Base-by-base conservation (phyloP, 2,888 invertebrate species). In the Drosophila neutralis region DNA sequence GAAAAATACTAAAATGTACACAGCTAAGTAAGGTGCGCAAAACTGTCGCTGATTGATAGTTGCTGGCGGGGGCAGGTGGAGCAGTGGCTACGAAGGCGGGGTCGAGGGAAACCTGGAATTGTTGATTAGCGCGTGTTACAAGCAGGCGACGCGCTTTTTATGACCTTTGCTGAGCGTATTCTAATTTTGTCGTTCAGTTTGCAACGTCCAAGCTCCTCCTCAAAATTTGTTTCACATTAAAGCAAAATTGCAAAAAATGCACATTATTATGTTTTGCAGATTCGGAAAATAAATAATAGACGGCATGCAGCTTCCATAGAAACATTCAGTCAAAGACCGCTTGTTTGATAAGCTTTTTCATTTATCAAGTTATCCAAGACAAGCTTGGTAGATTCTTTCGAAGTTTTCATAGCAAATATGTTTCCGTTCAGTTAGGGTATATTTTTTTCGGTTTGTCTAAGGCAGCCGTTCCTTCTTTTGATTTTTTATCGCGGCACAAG, bases 41-140 rank as follows among this genome's bases (percentile, higher is more conserved):
- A 83, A 84, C 51, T 58, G 67, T 63, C 59, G 74, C 80, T 79
- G 80, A 87, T 87, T 83, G 83, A 85, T 85, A 82, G 82, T 79
- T 78, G 63, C 58, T 63, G 45, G 40, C 54, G 45, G 21, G 18
- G 31, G 45, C 40, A 49, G 29, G 45, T 13, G 66, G 53, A 36
- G 42, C 64, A 51, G 66, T 48, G n/a, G 7, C 15, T 45, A 4
- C 21, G 7, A 21, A 5, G 29, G 56, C 53, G 29, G 40, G 35
- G 15, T 3, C 6, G n/a, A 49, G 59, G 63, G 10, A 21, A 27
- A 42, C 8, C 38, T 38, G 57, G 21, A 67, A 64, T 61, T 59
- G 70, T 62, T 84, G 84, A 89, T 89, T 89, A 87, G 84, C 87
- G 84, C 87, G 84, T 89, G 89, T 81, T 84, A 76, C 81, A 83